A percentile compares a stretch with the other conserved stretches of the same genome.
Conservation (phyloP, 1,140 invertebrate genomes). For the Aphelinus atriplicis region DNA sequence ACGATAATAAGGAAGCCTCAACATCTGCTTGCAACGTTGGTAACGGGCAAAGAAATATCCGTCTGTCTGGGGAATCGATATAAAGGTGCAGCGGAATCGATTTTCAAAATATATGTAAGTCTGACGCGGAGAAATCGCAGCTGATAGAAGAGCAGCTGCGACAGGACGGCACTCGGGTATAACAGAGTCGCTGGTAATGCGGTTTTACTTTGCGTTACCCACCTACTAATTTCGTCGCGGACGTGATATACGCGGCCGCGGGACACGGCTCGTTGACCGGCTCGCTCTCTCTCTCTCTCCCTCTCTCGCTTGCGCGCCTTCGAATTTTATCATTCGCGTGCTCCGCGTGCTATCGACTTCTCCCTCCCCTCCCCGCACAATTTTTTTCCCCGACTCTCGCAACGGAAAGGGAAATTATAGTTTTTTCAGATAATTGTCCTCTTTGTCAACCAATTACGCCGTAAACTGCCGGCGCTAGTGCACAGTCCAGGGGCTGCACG, state of each 20-base stretch:
- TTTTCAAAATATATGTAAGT: too few relatives aligned
- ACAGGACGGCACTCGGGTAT: background rate
- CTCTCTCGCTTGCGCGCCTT: background rate
- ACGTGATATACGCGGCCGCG: constrained; percentile 6
- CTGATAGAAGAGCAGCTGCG: too few relatives aligned
- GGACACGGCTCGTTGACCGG: constrained; percentile 16
- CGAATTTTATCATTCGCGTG: constrained; percentile 33
- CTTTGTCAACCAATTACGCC: constrained; percentile 39
- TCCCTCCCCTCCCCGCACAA: background rate
- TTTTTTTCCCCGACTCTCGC: background rate
- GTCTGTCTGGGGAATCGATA: too few relatives aligned
- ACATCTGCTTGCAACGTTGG: too few relatives aligned
- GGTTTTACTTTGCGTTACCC: constrained; percentile 22
- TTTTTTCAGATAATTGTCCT: constrained; percentile 34
- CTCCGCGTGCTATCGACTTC: constrained; percentile 4
- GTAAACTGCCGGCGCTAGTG: constrained; percentile 1
- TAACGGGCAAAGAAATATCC: too few relatives aligned
- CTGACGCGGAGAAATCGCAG: too few relatives aligned
- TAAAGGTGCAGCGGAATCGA: too few relatives aligned
- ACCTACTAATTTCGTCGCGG: constrained; percentile 20
- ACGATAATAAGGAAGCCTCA: too few relatives aligned
- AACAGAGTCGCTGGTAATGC: background rate
- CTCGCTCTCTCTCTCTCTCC: background rate
- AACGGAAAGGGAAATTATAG: constrained; percentile 31
- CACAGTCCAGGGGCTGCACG: background rate